A percentile compares a stretch with the other conserved stretches of the same genome.
phyloP scores from a whole-genome alignment of 2,797 vertebrate genomes.

The Setipinna tenuifilis region DNA sequence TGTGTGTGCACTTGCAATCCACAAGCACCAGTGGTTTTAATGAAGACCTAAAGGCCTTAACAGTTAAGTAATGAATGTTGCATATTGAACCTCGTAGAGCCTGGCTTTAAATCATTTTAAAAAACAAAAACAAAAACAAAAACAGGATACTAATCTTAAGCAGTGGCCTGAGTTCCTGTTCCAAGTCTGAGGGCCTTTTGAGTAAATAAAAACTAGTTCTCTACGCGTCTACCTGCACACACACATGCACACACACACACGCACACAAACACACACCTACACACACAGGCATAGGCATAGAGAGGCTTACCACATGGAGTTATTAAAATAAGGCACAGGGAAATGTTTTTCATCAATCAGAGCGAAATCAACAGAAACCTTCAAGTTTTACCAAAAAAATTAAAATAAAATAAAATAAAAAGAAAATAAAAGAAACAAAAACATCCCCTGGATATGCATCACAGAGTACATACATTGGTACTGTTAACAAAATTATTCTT shows the following conservation, averaged over 20 bases:
- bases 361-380: conserved; percentile 63
- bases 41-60: conserved; percentile 42
- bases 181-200: background rate
- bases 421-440: conserved; percentile 37
- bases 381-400: conserved; percentile 55
- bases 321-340: conserved; percentile 76
- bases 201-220: conserved; percentile 2
- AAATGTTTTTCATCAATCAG: conserved; percentile 58
- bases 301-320: conserved; percentile 58
- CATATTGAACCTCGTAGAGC: background rate
- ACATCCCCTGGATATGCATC: conserved; percentile 53
- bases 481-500: conserved; percentile 48
- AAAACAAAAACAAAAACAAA: background rate
- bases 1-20: background rate
- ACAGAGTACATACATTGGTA: conserved; percentile 37
- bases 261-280: conserved; percentile 34
- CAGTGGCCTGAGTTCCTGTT: conserved; percentile 8
- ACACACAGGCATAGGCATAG: conserved; percentile 21
- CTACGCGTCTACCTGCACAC: background rate
- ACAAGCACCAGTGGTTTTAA: conserved; percentile 55
- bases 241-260: background rate
- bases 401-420: background rate
- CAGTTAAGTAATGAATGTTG: background rate
- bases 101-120: background rate
- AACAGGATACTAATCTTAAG: background rate